Evolutionary conservation across 2,113 vertebrate species (phyloP).

Genomic region (Dasyurus viverrinus): DNA sequence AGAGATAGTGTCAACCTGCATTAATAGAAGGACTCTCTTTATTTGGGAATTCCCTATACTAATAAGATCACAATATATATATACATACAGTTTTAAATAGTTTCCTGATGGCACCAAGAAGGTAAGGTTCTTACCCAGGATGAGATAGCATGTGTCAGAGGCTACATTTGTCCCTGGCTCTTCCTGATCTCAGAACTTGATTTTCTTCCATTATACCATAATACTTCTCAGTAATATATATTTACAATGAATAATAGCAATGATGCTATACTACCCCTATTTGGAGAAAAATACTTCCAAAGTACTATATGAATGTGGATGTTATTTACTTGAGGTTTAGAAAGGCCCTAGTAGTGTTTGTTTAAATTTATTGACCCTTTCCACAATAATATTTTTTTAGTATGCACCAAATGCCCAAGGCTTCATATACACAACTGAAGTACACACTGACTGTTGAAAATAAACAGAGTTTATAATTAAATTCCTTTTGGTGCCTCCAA

Average conservation of each 20-base stretch:
- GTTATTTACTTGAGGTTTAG: not conserved
- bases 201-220: not conserved
- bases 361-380: not conserved
- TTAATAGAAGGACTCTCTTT: not conserved
- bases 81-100: not conserved
- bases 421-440: not conserved
- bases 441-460: not conserved
- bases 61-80: not conserved
- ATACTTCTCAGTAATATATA: not conserved
- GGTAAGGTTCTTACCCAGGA: not conserved
- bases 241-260: not conserved
- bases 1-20: not conserved
- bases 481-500: not conserved
- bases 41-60: not conserved
- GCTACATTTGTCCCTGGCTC: not conserved
- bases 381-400: not conserved
- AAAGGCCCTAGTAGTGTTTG: not conserved
- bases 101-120: not conserved
- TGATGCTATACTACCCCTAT: not conserved
- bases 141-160: not conserved
- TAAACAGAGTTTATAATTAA: slow-evolving; percentile 1
- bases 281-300: not conserved
- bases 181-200: not conserved
- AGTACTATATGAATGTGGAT: not conserved
- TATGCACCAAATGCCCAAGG: not conserved